Evolutionary conservation across 2,113 vertebrate species (phyloP), one percentile per base, ranked within the genome.

Genomic region (Vicugna pacos): DNA sequence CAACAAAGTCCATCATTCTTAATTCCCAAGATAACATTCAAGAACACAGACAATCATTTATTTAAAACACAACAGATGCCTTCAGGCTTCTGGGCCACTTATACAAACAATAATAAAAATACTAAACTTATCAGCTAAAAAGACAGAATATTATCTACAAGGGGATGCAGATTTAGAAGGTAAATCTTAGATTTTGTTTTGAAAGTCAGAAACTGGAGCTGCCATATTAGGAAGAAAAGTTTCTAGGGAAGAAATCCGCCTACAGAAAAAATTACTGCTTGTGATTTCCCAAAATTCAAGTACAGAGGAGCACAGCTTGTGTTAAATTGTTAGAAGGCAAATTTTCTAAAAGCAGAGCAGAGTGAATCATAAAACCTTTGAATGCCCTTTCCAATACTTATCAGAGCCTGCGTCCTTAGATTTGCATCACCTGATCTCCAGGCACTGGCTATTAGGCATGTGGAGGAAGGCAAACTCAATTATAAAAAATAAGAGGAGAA

Each of bases 391-490:
- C 67, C 28, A 92, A 76, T 38, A 76, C 28, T 90, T 73, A 70
- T 67, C 58, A 88, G 90, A 89, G 93, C 15, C 90, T 79, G 9
- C 0, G 24, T 84, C 87, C 65, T 89, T 94, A 84, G 96, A 88
- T 96, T 56, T 67, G 32, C 60, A 96, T 76, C 91, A 96, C 60
- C 81, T 94, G 30, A 94, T 97, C 92, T 92, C 67, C 42, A 96
- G 91, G 60, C 81, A 62, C 76, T 91, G 72, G 93, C 32, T 77
- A 91, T 93, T 84, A 96, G 50, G 76, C 91, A 85, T 73, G 70
- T 73, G 50, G 88, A 89, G 94, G 48, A 96, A 96, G 65, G 85
- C 89, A 96, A 97, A 97, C 73, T 85, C 89, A 93, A 97, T 96
- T 96, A 95, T 85, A 52, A 96, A 87, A 95, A 89, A 79, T 75